A percentile compares a stretch with the other conserved stretches of the same genome.
These are phyloP conservation scores for Excalfactoria chinensis DNA, from an alignment of 2,113 vertebrate species.

Conservation along the genomic window DNA sequence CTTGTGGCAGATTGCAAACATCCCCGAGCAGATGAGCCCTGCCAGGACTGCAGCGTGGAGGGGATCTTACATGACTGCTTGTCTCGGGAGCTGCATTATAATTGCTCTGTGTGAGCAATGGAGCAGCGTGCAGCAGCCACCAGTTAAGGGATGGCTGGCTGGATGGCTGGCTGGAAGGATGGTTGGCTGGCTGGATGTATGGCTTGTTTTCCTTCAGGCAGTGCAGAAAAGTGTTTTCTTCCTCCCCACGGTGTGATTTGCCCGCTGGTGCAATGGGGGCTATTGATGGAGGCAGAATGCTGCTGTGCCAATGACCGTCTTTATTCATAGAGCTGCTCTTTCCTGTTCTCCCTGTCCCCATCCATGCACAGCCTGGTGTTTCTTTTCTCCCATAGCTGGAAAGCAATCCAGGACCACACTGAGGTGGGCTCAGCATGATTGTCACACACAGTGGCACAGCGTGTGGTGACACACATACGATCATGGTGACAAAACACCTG, in stretches of 20 bases:
- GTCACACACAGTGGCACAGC: background rate
- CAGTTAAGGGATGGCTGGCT: background rate
- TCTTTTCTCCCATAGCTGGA: background rate
- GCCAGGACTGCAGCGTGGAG: background rate
- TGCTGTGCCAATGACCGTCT: accelerated
- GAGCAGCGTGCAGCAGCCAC: accelerated
- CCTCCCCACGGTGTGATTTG: background rate
- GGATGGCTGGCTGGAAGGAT: background rate
- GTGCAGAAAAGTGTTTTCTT: background rate
- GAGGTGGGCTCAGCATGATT: too few species aligned
- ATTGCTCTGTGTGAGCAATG: accelerated
- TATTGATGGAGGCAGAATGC: background rate
- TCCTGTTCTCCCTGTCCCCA: background rate
- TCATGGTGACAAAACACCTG: background rate
- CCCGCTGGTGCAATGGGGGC: background rate
- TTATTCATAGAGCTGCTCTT: background rate
- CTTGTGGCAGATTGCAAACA: background rate
- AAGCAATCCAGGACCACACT: background rate
- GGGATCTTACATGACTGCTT: background rate
- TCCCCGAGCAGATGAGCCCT: slow-evolving; percentile 14
- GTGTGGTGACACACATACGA: accelerated
- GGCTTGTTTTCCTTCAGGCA: background rate
- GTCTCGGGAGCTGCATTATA: accelerated
- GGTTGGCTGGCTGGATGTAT: background rate
- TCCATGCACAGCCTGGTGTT: background rate